Evolutionary conservation across 2,113 vertebrate genomes (phyloP), one percentile per base, ranked within the genome.

Genomic region (Rhagologus leucostigma): DNA sequence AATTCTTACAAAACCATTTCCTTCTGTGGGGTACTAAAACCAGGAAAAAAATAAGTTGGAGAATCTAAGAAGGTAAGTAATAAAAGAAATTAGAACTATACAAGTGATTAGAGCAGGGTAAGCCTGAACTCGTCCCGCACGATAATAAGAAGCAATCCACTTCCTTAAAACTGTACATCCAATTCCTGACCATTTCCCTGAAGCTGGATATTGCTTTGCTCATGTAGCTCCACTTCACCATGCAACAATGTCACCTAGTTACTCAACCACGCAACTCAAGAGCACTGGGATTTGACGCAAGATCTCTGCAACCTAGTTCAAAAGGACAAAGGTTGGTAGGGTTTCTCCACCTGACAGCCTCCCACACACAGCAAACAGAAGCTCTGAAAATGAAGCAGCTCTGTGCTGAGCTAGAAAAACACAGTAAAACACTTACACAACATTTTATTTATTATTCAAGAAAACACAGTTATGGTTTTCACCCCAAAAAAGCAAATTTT

Each of bases 241-340:
- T 11, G 39, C 30, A 93, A 42, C 15, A 50, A 5, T 9, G 18
- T 78, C 85, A 75, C 10, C 24, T 39, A 18, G 14, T 89, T 90
- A 75, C 68, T 80, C 83, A 93, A 71, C 29, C 78, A 26, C 0
- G 0, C 26, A 17, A 30, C 1, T 42, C 44, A 79, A 64, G 26
- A 64, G 44, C 11, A 6, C 14, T 5, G 7, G 0, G 2, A 27
- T 30, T 88, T 94, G 18, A 68, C 59, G 86, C 64, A 93, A 92
- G 73, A 64, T 47, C 81, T 89, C 44, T 73, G 42, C 59, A 74
- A 57, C 55, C 29, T 11, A 39, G 73, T 94, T 96, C 90, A 90
- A 90, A 95, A 92, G 90, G 77, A 71, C 83, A 93, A 94, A 95
- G 52, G 71, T 88, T 92, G 60, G 44, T 29, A 75, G 41, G 16